Evolutionary conservation across 2,888 invertebrate genomes (phyloP).

Genomic region (Dione vanillae): DNA sequence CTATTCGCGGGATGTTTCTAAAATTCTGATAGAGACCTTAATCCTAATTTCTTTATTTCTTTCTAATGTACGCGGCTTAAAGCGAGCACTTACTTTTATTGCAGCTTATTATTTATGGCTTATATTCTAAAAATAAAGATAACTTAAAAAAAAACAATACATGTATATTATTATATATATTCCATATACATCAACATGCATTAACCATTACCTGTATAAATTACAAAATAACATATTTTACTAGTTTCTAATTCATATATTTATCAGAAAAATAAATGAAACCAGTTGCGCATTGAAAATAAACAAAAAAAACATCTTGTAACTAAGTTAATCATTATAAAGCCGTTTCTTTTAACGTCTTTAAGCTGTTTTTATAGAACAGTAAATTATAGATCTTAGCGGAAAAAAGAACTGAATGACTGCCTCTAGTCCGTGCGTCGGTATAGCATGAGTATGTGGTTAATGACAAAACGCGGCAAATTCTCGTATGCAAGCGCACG

Average conservation of each 20-base stretch:
- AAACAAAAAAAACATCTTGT: background rate
- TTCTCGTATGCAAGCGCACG: constrained; percentile 26
- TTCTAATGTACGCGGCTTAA: too few relatives aligned
- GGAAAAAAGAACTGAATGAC: constrained; percentile 12
- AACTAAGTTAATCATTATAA: constrained; percentile 15
- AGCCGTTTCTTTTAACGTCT: constrained; percentile 17
- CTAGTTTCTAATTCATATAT: background rate
- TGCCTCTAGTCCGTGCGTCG: constrained; percentile 16
- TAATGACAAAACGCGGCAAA: constrained; percentile 25
- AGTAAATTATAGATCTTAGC: constrained; percentile 16
- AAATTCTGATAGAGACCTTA: too few relatives aligned
- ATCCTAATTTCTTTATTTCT: too few relatives aligned
- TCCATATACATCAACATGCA: background rate
- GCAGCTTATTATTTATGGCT: too few relatives aligned
- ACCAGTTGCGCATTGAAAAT: background rate
- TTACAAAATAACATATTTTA: background rate
- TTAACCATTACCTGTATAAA: background rate
- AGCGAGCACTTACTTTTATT: too few relatives aligned
- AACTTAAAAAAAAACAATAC: too few relatives aligned
- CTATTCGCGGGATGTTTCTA: too few relatives aligned
- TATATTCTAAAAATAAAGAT: too few relatives aligned
- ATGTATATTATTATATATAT: too few relatives aligned
- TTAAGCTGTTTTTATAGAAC: constrained; percentile 18
- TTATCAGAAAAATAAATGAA: background rate
- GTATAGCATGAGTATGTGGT: constrained; percentile 19